A percentile compares a stretch with the other conserved stretches of the same genome.
These are phyloP conservation scores for Phymanthus crucifer DNA, from an alignment of 92 coral and sea anemone genomes.

Conservation along the genomic window DNA sequence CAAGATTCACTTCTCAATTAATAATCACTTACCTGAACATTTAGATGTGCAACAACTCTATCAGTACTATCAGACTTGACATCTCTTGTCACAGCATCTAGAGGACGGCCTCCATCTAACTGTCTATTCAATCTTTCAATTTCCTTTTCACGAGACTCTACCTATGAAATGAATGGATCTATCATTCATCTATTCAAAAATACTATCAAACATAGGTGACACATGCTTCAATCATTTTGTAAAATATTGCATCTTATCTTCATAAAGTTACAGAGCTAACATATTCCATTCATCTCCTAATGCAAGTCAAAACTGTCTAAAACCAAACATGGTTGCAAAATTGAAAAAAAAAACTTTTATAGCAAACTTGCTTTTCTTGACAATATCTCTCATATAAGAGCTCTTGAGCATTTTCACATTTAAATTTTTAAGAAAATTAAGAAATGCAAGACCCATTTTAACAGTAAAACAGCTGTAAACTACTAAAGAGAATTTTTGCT, in stretches of 20 bases:
- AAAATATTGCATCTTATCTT: too few relatives aligned
- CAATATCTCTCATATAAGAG: neutral
- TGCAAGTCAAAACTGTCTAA: too few relatives aligned
- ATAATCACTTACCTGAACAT: constrained; percentile 74
- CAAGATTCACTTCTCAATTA: too few relatives aligned
- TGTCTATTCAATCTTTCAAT: constrained; percentile 84
- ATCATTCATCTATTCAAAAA: neutral
- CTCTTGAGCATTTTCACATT: neutral
- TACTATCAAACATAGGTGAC: neutral
- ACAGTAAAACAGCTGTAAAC: neutral
- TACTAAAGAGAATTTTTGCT: neutral
- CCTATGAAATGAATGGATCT: constrained; percentile 40
- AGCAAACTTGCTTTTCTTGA: neutral
- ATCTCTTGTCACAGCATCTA: constrained; percentile 90
- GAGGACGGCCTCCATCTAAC: constrained; percentile 93
- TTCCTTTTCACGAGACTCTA: constrained; percentile 95
- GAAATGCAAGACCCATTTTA: neutral
- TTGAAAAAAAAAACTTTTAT: too few relatives aligned
- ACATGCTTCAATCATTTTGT: too few relatives aligned
- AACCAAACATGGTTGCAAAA: too few relatives aligned
- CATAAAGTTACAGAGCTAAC: too few relatives aligned
- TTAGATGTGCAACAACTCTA: constrained; percentile 95
- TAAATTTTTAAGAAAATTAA: neutral
- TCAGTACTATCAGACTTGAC: constrained; percentile 88
- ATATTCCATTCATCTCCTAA: too few relatives aligned